Conservation (phyloP, 2,797 vertebrate species). For the Tokudaia muenninki region DNA sequence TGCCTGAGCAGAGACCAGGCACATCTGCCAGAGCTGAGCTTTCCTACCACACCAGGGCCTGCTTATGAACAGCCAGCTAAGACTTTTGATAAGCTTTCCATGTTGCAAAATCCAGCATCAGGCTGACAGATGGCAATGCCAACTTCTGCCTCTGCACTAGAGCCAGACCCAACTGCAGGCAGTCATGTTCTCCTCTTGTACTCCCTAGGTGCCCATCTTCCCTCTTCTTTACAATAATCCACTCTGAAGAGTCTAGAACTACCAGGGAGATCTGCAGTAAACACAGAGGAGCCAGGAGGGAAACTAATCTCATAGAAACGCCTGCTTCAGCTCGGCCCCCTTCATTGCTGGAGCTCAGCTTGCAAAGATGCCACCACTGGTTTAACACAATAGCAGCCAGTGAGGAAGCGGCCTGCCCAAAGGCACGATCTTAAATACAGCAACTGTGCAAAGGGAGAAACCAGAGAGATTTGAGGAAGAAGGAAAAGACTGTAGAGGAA, state of each 20-base stretch:
- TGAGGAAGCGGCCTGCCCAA: conserved; percentile 32
- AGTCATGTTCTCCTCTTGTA: neutral
- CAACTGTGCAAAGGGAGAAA: conserved; percentile 13
- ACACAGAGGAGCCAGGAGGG: conserved; percentile 53
- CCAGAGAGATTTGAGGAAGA: neutral
- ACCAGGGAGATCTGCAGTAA: conserved; percentile 59
- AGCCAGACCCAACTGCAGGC: conserved; percentile 3
- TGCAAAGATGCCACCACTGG: conserved; percentile 45
- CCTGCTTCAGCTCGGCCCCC: conserved; percentile 41
- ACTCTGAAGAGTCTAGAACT: conserved; percentile 52
- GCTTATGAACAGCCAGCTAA: conserved; percentile 46
- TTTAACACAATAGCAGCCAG: neutral
- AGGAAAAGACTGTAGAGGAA: conserved; percentile 33
- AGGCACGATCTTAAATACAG: conserved; percentile 47
- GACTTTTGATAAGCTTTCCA: conserved; percentile 57
- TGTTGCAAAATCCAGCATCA: conserved; percentile 38
- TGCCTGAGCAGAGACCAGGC: neutral
- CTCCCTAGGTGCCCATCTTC: conserved; percentile 15
- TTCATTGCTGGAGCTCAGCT: conserved; percentile 61
- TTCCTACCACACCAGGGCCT: conserved; percentile 9
- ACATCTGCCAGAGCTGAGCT: neutral
- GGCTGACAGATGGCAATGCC: conserved; percentile 52
- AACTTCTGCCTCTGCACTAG: conserved; percentile 51
- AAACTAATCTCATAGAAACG: conserved; percentile 70
- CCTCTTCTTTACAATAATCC: conserved; percentile 63